Evolutionary conservation across 2,888 invertebrate species (phyloP), one percentile per base, ranked within the genome.

Genomic region (Cephus spinipes): DNA sequence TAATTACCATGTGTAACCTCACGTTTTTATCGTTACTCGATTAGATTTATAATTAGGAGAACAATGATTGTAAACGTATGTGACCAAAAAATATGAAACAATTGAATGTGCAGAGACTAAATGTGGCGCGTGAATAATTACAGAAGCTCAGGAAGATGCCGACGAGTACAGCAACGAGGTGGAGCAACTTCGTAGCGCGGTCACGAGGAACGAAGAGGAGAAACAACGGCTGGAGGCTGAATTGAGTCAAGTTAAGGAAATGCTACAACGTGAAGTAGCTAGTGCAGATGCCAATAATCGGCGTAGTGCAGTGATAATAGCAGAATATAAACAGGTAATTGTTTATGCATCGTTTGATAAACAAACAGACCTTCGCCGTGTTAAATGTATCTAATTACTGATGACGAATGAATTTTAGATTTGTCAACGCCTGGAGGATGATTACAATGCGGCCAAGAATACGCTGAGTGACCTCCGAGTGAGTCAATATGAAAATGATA

Each of bases 381-480:
- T 68, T 76, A n/a, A 73, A 73, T 76, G 69, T 40, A 33, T 33
- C 33, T 75, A 31, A 71, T 71, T 12, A 71, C 15, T 71, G 33
- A 32, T 71, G 31, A 33, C 71, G 3, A 71, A 31, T 23, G 33
- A 30, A 33, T 92, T 93, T 12, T 92, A 95, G 92, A 95, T 98
- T 75, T 97, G 98, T 91, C 96, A 97, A 85, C 93, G 98, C 2
- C 93, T 98, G 77, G 98, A 98, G 91, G 94, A 94, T 81, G 96
- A 97, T 89, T 93, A 96, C 84, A 94, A 95, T 81, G 93, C 94
- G 34, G 92, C 94, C 32, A 95, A 94, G 87, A 94, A 94, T 74
- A 94, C 94, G 79, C 88, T 95, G 76, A 93, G 93, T 79, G 92
- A 94, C 86, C 92, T 96, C 73, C 95, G 94, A 93, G 96, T 96